Evolutionary conservation across 2,888 invertebrate genomes (phyloP).

Genomic region (Tenthredo mesomela): DNA sequence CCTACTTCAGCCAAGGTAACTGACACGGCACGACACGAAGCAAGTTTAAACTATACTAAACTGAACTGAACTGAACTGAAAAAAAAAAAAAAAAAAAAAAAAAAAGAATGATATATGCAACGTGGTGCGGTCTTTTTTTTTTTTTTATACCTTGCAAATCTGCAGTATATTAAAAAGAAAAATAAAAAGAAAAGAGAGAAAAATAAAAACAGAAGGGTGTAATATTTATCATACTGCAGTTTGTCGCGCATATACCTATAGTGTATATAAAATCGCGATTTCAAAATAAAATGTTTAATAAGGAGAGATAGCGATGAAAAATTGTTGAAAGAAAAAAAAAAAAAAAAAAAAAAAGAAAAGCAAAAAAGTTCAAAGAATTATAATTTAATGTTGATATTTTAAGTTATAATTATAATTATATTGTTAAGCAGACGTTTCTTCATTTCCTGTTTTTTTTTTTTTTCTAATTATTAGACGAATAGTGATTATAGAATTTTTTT

Average conservation of each 20-base stretch:
- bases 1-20: slow-evolving; percentile 51
- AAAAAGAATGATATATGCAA: not conserved
- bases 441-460: too few relatives aligned
- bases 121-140: not conserved
- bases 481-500: too few relatives aligned
- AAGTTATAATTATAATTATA: too few relatives aligned
- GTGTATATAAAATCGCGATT: not conserved
- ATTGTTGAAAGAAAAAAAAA: not conserved
- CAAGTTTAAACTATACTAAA: not conserved
- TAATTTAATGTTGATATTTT: too few relatives aligned
- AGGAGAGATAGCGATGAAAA: not conserved
- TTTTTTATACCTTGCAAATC: not conserved
- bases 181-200: not conserved
- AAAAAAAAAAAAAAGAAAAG: not conserved
- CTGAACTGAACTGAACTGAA: not conserved
- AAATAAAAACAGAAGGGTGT: not conserved
- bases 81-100: not conserved
- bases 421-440: too few relatives aligned
- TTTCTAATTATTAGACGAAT: too few relatives aligned
- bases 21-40: slow-evolving; percentile 39
- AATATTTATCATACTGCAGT: not conserved
- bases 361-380: not conserved
- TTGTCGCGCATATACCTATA: not conserved
- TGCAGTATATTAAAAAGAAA: not conserved
- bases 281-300: not conserved